A percentile compares a stretch with the other conserved stretches of the same genome.
Evolutionary conservation across 2,797 vertebrate genomes (phyloP).

Genomic region (Sebastes matsubarae): DNA sequence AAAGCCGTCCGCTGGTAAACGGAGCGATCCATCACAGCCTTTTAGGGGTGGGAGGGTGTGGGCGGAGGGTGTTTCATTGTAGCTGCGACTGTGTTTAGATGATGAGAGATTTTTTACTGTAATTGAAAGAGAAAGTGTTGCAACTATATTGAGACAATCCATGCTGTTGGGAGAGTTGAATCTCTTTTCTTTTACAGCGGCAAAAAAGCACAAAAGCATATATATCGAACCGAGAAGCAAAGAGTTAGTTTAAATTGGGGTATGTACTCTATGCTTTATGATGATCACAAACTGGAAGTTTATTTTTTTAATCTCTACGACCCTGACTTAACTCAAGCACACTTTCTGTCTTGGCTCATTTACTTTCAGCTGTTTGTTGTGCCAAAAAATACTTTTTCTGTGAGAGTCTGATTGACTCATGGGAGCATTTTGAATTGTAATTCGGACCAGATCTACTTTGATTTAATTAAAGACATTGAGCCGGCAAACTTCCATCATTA

Average conservation of each 20-base stretch:
- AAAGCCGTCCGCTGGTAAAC: slow-evolving; percentile 62
- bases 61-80: slow-evolving; percentile 47
- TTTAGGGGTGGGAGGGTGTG: slow-evolving; percentile 32
- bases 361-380: not conserved
- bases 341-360: slow-evolving; percentile 21
- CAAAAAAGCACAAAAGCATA: not conserved
- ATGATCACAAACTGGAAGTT: not conserved
- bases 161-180: not conserved
- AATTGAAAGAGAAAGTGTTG: slow-evolving; percentile 36
- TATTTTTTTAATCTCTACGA: not conserved
- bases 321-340: not conserved
- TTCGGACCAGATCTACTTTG: slow-evolving; percentile 31
- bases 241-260: not conserved
- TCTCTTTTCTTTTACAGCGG: not conserved
- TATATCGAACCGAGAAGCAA: not conserved
- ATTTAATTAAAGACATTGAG: slow-evolving; percentile 31
- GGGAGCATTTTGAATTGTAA: slow-evolving; percentile 19
- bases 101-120: slow-evolving; percentile 30
- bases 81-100: slow-evolving; percentile 54
- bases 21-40: slow-evolving; percentile 59
- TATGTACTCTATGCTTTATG: not conserved
- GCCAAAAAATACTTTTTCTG: not conserved
- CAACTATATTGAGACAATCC: slow-evolving; percentile 6
- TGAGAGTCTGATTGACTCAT: not conserved
- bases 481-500: slow-evolving; percentile 21